Evolutionary conservation across 2,797 vertebrate genomes (phyloP).

Genomic region (Phataginus tricuspis): DNA sequence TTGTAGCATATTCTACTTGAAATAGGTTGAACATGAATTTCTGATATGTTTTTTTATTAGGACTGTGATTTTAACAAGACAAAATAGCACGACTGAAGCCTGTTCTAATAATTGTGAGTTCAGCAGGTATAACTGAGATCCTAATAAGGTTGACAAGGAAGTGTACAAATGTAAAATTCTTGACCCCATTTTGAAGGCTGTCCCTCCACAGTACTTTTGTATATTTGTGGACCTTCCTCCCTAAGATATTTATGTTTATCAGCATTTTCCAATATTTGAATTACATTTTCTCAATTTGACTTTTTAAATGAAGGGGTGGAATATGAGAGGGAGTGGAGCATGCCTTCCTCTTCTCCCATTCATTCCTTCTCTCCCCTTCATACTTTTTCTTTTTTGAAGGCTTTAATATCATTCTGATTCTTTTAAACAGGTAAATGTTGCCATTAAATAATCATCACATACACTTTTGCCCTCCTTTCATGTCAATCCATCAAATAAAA

Average conservation of each 20-base stretch:
- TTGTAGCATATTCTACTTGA: not conserved
- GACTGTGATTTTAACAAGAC: not conserved
- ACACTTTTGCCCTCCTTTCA: not conserved
- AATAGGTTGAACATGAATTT: not conserved
- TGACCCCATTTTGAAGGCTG: not conserved
- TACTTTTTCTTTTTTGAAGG: not conserved
- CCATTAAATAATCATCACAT: constrained; percentile 30
- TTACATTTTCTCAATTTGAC: not conserved
- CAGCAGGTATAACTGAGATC: not conserved
- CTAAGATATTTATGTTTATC: not conserved
- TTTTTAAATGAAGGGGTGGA: not conserved
- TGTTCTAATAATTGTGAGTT: not conserved
- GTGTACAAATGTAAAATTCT: not conserved
- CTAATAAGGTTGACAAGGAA: not conserved
- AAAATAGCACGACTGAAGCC: not conserved
- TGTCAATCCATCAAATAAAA: not conserved
- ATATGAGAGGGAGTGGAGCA: not conserved
- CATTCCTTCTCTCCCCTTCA: not conserved
- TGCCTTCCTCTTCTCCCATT: not conserved
- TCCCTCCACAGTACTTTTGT: not conserved
- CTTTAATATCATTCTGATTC: not conserved
- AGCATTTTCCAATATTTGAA: not conserved
- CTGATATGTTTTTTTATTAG: not conserved
- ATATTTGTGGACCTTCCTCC: not conserved
- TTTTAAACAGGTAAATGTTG: not conserved